phyloP scores from a whole-genome alignment of 2,888 invertebrate genomes.

The Carterocephalus palaemon region DNA sequence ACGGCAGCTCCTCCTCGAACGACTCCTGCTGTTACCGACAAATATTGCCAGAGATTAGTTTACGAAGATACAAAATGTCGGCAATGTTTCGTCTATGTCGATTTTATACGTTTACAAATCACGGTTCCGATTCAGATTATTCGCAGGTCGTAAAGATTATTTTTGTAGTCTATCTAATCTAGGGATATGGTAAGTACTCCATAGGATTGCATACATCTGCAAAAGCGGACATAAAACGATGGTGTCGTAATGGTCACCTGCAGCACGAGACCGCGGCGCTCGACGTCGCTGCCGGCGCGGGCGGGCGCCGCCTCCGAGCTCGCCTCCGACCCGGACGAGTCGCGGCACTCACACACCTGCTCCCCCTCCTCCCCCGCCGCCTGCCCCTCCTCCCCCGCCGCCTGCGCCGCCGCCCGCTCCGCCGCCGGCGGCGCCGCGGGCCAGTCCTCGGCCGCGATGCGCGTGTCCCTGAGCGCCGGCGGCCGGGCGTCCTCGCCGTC shows the following conservation, averaged over 20 bases:
- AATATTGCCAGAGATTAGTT: conserved; percentile 17
- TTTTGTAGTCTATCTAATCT: too few relatives aligned
- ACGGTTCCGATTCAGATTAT: too few relatives aligned
- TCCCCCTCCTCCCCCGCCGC: conserved; percentile 34
- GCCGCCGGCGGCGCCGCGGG: conserved; percentile 25
- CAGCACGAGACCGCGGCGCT: conserved; percentile 83
- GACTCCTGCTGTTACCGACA: conserved; percentile 85
- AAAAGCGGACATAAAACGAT: background rate
- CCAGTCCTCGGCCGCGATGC: conserved; percentile 25
- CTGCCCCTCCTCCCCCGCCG: conserved; percentile 36
- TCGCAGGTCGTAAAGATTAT: too few relatives aligned
- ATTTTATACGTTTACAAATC: too few relatives aligned
- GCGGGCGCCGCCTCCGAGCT: conserved; percentile 79
- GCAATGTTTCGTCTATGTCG: too few relatives aligned
- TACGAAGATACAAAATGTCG: too few relatives aligned
- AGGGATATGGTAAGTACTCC: too few relatives aligned
- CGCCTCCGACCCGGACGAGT: conserved; percentile 86
- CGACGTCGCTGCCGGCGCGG: conserved; percentile 78
- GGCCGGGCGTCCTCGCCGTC: conserved; percentile 81
- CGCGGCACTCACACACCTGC: conserved; percentile 39
- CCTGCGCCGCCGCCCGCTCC: conserved; percentile 33
- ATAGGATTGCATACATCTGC: too few relatives aligned
- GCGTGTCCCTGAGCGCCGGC: conserved; percentile 26
- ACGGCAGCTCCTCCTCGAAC: conserved; percentile 91
- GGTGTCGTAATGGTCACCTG: conserved; percentile 60